Conservation (phyloP, 2,797 vertebrate genomes). For the Coranthus polyacanthus region DNA sequence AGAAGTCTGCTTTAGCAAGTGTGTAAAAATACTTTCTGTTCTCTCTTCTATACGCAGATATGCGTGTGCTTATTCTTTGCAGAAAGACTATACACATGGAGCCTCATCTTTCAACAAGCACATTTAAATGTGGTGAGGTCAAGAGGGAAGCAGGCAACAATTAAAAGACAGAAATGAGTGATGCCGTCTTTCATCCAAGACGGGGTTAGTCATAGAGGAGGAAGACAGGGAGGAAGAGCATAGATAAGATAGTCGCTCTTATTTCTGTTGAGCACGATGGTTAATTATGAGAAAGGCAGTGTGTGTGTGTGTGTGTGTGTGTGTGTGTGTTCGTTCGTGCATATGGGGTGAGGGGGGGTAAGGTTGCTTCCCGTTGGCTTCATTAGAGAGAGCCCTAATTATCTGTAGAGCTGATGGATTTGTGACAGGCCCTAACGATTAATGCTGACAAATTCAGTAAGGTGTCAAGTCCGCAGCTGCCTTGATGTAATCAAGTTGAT, state of each 20-base stretch:
- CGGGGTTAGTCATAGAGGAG: slow-evolving; percentile 45
- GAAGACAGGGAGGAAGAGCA: slow-evolving; percentile 57
- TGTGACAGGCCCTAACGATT: slow-evolving; percentile 99
- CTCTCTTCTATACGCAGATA: too few relatives aligned
- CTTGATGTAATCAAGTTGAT: slow-evolving; percentile 99
- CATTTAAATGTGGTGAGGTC: slow-evolving; percentile 51
- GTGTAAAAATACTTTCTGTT: neutral
- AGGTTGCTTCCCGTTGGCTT: slow-evolving; percentile 97
- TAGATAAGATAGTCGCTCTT: slow-evolving; percentile 74
- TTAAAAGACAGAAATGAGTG: slow-evolving; percentile 50
- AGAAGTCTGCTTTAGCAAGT: neutral
- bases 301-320: slow-evolving; percentile 49
- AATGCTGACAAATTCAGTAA: slow-evolving; percentile 99
- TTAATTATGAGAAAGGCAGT: slow-evolving; percentile 90
- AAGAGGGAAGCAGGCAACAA: slow-evolving; percentile 36
- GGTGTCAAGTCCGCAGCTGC: slow-evolving; percentile 99
- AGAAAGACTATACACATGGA: slow-evolving; percentile 54
- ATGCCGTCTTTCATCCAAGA: slow-evolving; percentile 58
- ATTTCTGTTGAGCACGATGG: slow-evolving; percentile 89
- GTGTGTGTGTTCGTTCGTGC: slow-evolving; percentile 54
- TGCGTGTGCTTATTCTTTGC: slow-evolving; percentile 55
- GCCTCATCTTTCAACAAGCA: slow-evolving; percentile 29
- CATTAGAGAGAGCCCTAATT: slow-evolving; percentile 99
- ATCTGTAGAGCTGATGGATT: slow-evolving; percentile 99
- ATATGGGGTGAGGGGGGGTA: slow-evolving; percentile 68